Evolutionary conservation across 1,140 invertebrate species (phyloP).

Genomic region (Globodera rostochiensis): DNA sequence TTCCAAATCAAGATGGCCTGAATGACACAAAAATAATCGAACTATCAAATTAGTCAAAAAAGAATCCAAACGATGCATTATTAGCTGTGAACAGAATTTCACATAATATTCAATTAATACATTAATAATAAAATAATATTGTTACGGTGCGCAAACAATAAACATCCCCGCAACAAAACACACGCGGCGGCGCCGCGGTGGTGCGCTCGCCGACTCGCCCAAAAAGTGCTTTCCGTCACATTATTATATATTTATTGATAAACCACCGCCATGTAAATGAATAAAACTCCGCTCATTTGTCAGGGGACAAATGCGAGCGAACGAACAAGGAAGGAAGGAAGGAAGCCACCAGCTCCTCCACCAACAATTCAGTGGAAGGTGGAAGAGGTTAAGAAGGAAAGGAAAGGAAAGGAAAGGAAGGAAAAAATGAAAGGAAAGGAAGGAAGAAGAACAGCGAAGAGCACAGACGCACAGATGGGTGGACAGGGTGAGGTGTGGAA

Average conservation of each 20-base stretch:
- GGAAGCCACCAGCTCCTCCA: not conserved
- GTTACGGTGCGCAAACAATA: not conserved
- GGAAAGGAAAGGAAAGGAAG: not conserved
- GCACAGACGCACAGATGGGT: no score
- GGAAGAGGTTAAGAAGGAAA: not conserved
- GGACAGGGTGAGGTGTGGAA: not conserved
- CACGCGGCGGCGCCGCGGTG: no score
- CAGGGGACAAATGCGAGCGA: not conserved
- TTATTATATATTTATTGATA: not conserved
- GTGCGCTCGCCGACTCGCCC: no score
- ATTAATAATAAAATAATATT: not conserved
- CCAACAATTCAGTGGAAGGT: no score
- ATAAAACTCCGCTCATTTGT: not conserved
- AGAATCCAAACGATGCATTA: no score
- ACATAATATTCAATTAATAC: no score
- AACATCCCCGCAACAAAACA: not conserved
- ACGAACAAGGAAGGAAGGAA: not conserved
- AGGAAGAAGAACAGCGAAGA: not conserved
- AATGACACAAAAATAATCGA: no score
- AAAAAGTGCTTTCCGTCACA: not conserved
- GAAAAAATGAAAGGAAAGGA: constrained; percentile 4
- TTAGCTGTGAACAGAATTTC: no score
- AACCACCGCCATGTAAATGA: not conserved
- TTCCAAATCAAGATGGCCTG: no score
- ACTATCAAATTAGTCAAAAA: no score